Percentiles rank a stretch among this genome's conserved stretches.
phyloP scores from a whole-genome alignment of 2,113 vertebrate species.

The Passerina amoena region DNA sequence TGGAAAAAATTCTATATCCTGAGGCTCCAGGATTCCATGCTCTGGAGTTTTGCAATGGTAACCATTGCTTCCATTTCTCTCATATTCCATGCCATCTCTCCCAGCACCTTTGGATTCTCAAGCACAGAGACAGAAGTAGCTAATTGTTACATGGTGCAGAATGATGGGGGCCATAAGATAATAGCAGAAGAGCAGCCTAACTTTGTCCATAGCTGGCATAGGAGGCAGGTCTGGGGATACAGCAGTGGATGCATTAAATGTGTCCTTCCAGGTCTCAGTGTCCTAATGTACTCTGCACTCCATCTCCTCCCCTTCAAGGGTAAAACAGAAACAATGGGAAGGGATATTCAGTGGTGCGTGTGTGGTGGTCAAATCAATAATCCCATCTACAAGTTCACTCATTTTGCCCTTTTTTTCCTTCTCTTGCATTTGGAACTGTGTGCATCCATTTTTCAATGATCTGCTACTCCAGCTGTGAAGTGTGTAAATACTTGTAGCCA shows the following conservation, averaged over 20 bases:
- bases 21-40: neutral
- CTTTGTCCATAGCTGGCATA: neutral
- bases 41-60: neutral
- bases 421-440: neutral
- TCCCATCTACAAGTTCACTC: neutral
- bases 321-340: neutral
- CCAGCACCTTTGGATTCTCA: neutral
- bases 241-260: neutral
- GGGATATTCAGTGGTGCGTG: accelerated
- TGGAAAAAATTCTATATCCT: neutral
- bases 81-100: neutral
- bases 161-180: neutral
- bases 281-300: neutral
- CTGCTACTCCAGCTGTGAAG: neutral
- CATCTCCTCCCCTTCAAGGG: neutral
- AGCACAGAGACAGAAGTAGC: neutral
- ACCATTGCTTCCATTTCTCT: neutral
- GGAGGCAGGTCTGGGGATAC: neutral
- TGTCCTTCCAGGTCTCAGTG: neutral
- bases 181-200: neutral
- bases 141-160: neutral
- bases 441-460: neutral
- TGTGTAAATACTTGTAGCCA: neutral
- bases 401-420: neutral
- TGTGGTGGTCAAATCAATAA: neutral